Conservation (phyloP, 2,888 invertebrate genomes). For the Cheilosia scutellata region DNA sequence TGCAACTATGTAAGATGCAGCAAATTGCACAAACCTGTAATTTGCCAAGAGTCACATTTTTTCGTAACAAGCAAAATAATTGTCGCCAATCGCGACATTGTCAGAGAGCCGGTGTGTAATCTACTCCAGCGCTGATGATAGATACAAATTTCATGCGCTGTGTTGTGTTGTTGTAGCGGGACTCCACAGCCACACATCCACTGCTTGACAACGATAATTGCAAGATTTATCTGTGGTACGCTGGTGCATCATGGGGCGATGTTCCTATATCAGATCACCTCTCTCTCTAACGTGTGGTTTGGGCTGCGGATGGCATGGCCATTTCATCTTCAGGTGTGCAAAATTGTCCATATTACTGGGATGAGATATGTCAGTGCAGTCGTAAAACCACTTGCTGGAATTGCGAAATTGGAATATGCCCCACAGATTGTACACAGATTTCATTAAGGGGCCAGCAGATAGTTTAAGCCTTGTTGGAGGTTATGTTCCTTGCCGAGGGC, state of each 20-base stretch:
- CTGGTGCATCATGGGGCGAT: slow-evolving; percentile 42
- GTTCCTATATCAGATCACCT: slow-evolving; percentile 5
- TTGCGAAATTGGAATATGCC: neutral
- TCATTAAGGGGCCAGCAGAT: slow-evolving; percentile 32
- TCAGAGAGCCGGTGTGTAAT: slow-evolving; percentile 10
- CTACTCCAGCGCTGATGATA: slow-evolving; percentile 49
- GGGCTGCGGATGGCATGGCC: neutral
- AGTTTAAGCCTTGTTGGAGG: slow-evolving; percentile 10
- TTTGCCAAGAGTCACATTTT: slow-evolving; percentile 33
- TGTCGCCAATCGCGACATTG: slow-evolving; percentile 69
- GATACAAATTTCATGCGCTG: slow-evolving; percentile 50
- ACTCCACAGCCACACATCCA: slow-evolving; percentile 38
- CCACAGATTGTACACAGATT: slow-evolving; percentile 7
- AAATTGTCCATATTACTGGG: slow-evolving; percentile 70
- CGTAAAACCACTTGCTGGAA: too few relatives aligned
- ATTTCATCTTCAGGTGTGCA: slow-evolving; percentile 66
- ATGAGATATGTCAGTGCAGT: slow-evolving; percentile 65
- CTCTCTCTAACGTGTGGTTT: neutral
- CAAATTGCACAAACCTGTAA: slow-evolving; percentile 47
- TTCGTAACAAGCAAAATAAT: slow-evolving; percentile 46
- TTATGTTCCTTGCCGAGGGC: slow-evolving; percentile 22
- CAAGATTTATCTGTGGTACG: slow-evolving; percentile 62
- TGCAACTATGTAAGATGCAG: slow-evolving; percentile 12
- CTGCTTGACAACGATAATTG: slow-evolving; percentile 72
- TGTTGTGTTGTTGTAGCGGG: neutral